Conservation (phyloP, 2,113 vertebrate species). For the Stomatorhinus ivindoensis region DNA sequence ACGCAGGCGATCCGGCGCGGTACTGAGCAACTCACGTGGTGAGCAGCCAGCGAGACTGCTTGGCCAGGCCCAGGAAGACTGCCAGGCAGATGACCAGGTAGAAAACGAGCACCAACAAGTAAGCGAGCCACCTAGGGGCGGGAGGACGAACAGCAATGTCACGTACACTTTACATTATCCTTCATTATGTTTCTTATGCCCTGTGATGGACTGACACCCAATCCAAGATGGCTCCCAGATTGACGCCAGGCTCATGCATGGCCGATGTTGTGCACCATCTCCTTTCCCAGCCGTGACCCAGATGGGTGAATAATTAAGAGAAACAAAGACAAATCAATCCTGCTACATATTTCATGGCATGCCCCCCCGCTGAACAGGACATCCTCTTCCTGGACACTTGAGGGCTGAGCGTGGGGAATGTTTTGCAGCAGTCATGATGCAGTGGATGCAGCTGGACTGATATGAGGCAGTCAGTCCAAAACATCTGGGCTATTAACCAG, state of each 20-base stretch:
- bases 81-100: constrained; percentile 82
- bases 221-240: background rate
- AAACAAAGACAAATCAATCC: background rate
- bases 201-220: background rate
- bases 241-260: background rate
- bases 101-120: constrained; percentile 83
- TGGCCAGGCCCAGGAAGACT: constrained; percentile 81
- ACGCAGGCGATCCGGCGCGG: background rate
- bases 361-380: background rate
- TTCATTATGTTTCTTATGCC: background rate
- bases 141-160: constrained; percentile 16
- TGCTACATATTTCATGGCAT: background rate
- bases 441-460: background rate
- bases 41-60: constrained; percentile 76
- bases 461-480: background rate
- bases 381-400: background rate
- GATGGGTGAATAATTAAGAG: background rate
- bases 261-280: background rate
- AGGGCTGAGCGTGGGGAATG: background rate
- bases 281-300: background rate
- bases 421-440: background rate
- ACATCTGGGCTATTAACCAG: background rate
- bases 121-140: constrained; percentile 79
- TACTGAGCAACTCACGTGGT: constrained; percentile 65
- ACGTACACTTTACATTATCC: background rate